phyloP scores from a whole-genome alignment of 2,797 vertebrate species.

The Karalla daura region DNA sequence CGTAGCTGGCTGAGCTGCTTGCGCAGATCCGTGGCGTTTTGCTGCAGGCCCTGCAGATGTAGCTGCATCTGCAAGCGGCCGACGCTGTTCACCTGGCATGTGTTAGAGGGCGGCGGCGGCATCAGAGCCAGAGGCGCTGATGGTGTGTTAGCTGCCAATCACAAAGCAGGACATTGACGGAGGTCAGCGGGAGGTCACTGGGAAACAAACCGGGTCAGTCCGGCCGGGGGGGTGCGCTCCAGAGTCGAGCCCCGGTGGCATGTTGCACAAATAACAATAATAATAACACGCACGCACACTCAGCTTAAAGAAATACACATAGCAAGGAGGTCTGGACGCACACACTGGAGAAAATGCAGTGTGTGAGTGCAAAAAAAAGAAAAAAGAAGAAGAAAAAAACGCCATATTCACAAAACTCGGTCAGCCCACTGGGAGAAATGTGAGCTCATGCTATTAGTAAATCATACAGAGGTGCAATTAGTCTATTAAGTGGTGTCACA shows the following conservation, averaged over 20 bases:
- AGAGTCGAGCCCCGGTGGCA: slow-evolving; percentile 28
- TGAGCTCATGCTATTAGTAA: slow-evolving; percentile 74
- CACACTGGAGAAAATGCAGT: slow-evolving; percentile 40
- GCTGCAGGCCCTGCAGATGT: slow-evolving; percentile 94
- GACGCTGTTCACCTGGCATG: slow-evolving; percentile 84
- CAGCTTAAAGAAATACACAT: slow-evolving; percentile 44
- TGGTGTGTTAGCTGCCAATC: slow-evolving; percentile 85
- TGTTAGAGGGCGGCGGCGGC: slow-evolving; percentile 87
- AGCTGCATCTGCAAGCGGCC: slow-evolving; percentile 94
- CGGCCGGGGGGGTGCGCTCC: slow-evolving; percentile 34
- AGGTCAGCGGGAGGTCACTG: slow-evolving; percentile 42
- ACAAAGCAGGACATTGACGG: slow-evolving; percentile 67
- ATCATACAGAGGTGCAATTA: slow-evolving; percentile 55
- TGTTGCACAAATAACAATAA: slow-evolving; percentile 19
- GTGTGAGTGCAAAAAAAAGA: slow-evolving; percentile 44
- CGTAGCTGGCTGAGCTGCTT: slow-evolving; percentile 93
- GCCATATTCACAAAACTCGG: slow-evolving; percentile 66
- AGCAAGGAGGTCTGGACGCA: slow-evolving; percentile 37
- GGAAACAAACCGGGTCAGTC: slow-evolving; percentile 58
- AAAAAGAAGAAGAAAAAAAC: too few relatives aligned
- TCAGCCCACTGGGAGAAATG: slow-evolving; percentile 45
- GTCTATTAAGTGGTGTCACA: slow-evolving; percentile 61
- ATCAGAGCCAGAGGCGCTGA: slow-evolving; percentile 89
- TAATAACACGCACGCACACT: slow-evolving; percentile 12
- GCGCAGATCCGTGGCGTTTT: slow-evolving; percentile 93